Percentiles rank a stretch among this genome's conserved stretches.
Conservation (phyloP, 2,797 vertebrate genomes). For the Alauda arvensis region DNA sequence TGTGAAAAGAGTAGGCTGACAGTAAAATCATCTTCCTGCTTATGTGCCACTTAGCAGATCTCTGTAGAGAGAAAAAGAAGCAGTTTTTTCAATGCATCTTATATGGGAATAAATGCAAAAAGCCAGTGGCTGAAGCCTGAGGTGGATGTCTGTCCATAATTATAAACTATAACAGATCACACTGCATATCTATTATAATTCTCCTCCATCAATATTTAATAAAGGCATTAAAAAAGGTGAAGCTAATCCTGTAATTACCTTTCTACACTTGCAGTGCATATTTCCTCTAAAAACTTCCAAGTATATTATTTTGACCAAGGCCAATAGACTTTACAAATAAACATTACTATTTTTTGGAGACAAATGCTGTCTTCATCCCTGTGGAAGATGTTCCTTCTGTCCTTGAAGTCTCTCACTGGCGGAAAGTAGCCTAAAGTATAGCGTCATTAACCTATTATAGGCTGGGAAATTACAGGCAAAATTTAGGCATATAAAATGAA, state of each 20-base stretch:
- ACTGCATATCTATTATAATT: background rate
- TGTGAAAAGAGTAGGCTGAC: background rate
- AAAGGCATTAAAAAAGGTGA: background rate
- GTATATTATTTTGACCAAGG: background rate
- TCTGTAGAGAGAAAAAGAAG: background rate
- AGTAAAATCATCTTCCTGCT: background rate
- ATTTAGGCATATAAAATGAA: background rate
- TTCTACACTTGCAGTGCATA: background rate
- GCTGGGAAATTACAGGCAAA: background rate
- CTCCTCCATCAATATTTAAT: background rate
- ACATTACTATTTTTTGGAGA: background rate
- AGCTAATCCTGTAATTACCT: background rate
- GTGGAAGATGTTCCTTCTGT: background rate
- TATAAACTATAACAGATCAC: background rate
- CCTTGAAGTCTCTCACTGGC: background rate
- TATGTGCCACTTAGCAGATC: background rate
- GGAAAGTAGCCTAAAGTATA: background rate
- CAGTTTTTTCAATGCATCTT: background rate
- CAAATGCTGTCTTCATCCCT: background rate
- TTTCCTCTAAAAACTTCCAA: background rate
- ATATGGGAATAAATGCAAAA: background rate
- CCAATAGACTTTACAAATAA: background rate
- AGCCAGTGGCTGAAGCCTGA: background rate
- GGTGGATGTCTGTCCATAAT: background rate
- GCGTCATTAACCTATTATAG: background rate